Percentiles rank a stretch among this genome's conserved stretches.
These are phyloP conservation scores for Drosophila pegasa DNA, from an alignment of 2,888 invertebrate genomes.

Conservation along the genomic window DNA sequence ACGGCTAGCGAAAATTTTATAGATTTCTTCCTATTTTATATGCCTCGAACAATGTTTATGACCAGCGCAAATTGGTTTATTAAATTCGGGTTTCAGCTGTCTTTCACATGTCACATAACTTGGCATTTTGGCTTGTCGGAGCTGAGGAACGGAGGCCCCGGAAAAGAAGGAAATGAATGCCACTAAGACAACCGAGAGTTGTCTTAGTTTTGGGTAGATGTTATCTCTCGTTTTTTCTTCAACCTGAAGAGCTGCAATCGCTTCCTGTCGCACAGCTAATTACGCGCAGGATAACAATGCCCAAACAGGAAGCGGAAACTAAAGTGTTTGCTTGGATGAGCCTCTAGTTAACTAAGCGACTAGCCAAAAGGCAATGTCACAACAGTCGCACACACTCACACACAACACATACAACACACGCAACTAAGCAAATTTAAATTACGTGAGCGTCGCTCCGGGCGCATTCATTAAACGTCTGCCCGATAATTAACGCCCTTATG, in stretches of 20 bases:
- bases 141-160: neutral
- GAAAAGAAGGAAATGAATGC: neutral
- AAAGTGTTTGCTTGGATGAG: constrained; percentile 63
- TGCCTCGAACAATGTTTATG: constrained; percentile 65
- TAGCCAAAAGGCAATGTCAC: constrained; percentile 50
- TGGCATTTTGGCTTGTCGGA: constrained; percentile 42
- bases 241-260: constrained; percentile 41
- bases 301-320: constrained; percentile 75
- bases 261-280: constrained; percentile 69
- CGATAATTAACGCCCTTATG: constrained; percentile 77
- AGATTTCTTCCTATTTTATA: constrained; percentile 19
- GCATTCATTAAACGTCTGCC: constrained; percentile 75
- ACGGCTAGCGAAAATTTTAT: constrained; percentile 19
- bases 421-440: constrained; percentile 78
- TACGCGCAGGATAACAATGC: constrained; percentile 68
- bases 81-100: constrained; percentile 50
- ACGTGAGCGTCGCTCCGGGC: constrained; percentile 67
- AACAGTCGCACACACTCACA: constrained; percentile 16
- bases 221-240: constrained; percentile 22
- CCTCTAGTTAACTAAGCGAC: constrained; percentile 55
- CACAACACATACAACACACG: constrained; percentile 36
- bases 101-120: constrained; percentile 59
- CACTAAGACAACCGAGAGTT: constrained; percentile 14
- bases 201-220: constrained; percentile 27
- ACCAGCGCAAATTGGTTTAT: constrained; percentile 67